Percentiles rank a stretch among this genome's conserved stretches.
These are phyloP conservation scores for Streptopelia turtur DNA, from an alignment of 2,797 vertebrate genomes.

Conservation along the genomic window DNA sequence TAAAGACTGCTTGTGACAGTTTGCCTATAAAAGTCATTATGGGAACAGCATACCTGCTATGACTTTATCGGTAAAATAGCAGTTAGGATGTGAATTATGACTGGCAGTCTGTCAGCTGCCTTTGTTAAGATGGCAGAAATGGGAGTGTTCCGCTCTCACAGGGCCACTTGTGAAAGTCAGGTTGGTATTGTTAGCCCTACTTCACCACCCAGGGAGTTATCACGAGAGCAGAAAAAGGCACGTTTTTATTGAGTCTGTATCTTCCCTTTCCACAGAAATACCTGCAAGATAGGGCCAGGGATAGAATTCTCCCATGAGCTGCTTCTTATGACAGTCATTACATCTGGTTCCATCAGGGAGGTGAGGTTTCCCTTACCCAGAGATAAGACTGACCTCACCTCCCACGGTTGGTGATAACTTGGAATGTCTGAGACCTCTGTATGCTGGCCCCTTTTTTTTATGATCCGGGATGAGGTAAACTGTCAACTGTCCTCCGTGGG, in stretches of 20 bases:
- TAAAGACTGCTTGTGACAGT: not conserved
- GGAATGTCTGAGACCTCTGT: conserved; percentile 55
- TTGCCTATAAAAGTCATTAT: not conserved
- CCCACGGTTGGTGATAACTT: conserved; percentile 55
- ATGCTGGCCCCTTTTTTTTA: conserved; percentile 52
- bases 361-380: conserved; percentile 58
- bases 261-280: conserved; percentile 67
- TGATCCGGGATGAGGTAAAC: conserved; percentile 60
- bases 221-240: conserved; percentile 14
- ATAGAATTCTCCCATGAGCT: conserved; percentile 57
- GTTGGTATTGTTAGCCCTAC: not conserved
- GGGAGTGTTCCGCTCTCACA: not conserved
- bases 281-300: conserved; percentile 61
- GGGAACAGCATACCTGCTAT: not conserved
- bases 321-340: conserved; percentile 60
- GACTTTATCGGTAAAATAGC: not conserved
- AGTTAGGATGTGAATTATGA: not conserved
- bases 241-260: conserved; percentile 59
- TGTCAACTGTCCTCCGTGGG: conserved; percentile 23
- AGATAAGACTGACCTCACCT: conserved; percentile 47
- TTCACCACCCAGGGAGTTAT: conserved; percentile 28
- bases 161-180: not conserved
- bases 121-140: not conserved
- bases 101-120: not conserved
- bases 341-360: conserved; percentile 52